Base-by-base conservation (phyloP, 23 tunicate genomes). In the Styela plicata region DNA sequence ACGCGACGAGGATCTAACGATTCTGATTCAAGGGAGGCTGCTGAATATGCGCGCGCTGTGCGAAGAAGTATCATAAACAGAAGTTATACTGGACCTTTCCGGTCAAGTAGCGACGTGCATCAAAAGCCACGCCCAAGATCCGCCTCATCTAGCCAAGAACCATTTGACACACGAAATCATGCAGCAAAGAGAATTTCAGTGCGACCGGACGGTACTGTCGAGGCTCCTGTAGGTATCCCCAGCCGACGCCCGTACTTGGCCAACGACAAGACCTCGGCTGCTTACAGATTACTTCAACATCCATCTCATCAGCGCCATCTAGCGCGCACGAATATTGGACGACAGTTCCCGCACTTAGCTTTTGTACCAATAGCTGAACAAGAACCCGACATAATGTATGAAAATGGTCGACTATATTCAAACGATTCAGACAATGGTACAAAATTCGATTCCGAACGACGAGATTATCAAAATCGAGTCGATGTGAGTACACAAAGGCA, bases 401-500 rank as follows among this genome's bases (percentile, higher is more conserved):
- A 76, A 24, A 76, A 53, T 44, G 81, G 81, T 19, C 65, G 81
- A 76, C 18, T 76, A n/a, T 44, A 44, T 24, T 52, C 66, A 13
- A 24, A 36, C 23, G 57, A 73, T 73, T 73, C 52, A 19, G 57
- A 34, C 32, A 19, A 10, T 13, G 52, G 52, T 22, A 23, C 52
- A 32, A 34, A 35, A 73, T 28, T 26, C 13, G 33, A 44, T 20
- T 18, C 3, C 36, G 35, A 88, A 36, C 88, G 87, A 29, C 79
- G 83, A 28, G 91, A 87, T 22, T 87, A 87, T 68, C 86, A 87
- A 37, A 87, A 75, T 57, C 86, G 82, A 22, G 66, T 82, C 73
- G 91, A 70, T 34, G 64, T 87, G 2, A 81, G 83, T 22, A 70
- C 82, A 21, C 64, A 36, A 52, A 24, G 24, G 20, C 31, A 26